A percentile compares a stretch with the other conserved stretches of the same genome.
These are phyloP conservation scores for Margarornis squamiger DNA, from an alignment of 2,797 vertebrate genomes.

Conservation along the genomic window DNA sequence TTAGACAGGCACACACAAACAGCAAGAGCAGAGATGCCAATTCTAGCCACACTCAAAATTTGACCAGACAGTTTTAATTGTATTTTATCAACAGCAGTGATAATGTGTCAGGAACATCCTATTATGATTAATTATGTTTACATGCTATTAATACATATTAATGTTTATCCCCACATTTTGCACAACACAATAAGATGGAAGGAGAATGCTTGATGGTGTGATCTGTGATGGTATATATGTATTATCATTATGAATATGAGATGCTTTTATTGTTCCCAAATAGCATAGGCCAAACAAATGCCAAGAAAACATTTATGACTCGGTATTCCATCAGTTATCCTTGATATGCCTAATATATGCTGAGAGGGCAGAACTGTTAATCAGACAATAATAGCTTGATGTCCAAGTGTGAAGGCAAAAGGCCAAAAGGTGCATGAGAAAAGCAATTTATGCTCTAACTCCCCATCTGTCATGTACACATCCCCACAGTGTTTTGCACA, in stretches of 20 bases:
- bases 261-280: slow-evolving; percentile 53
- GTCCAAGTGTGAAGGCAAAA: slow-evolving; percentile 4
- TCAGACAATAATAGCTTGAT: slow-evolving; percentile 5
- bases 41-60: neutral
- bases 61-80: slow-evolving; percentile 25
- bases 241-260: slow-evolving; percentile 49
- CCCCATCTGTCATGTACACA: neutral
- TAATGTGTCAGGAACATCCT: slow-evolving; percentile 13
- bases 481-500: neutral
- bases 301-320: slow-evolving; percentile 32
- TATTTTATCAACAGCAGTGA: slow-evolving; percentile 40
- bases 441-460: slow-evolving; percentile 1
- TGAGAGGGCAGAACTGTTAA: neutral
- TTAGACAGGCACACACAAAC: neutral
- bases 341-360: slow-evolving; percentile 12
- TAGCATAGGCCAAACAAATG: slow-evolving; percentile 15
- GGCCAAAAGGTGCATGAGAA: neutral
- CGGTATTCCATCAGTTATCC: slow-evolving; percentile 32
- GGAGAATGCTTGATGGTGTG: slow-evolving; percentile 9
- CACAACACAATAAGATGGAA: neutral
- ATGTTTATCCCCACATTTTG: slow-evolving; percentile 6
- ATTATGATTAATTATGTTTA: slow-evolving; percentile 54
- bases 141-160: slow-evolving; percentile 30
- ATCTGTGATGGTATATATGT: slow-evolving; percentile 19
- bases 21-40: neutral